phyloP scores from a whole-genome alignment of 2,113 vertebrate species.

The Apaloderma vittatum region DNA sequence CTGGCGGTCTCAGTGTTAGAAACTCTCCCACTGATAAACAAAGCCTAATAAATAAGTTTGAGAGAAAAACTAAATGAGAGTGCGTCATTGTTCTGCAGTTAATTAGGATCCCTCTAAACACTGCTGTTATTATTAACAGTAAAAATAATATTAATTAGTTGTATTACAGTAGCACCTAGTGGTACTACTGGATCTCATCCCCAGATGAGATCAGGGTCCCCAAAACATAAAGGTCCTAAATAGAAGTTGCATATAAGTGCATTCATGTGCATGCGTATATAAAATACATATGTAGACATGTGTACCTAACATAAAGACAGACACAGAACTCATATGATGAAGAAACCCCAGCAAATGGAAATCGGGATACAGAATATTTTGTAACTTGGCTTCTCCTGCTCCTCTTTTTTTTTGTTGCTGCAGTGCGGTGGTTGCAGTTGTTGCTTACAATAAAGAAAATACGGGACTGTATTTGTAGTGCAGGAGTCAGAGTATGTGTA shows the following conservation, averaged over 20 bases:
- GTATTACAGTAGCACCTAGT: constrained; percentile 77
- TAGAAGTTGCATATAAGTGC: neutral
- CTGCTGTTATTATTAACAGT: constrained; percentile 18
- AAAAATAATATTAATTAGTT: constrained; percentile 72
- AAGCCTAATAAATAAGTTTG: constrained; percentile 67
- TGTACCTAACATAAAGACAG: neutral
- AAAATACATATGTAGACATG: accelerated
- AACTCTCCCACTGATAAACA: constrained; percentile 55
- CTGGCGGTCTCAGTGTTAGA: constrained; percentile 49
- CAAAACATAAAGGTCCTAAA: neutral
- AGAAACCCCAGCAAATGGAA: neutral
- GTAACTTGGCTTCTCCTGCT: neutral
- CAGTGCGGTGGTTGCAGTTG: neutral
- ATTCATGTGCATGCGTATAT: neutral
- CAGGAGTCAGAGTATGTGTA: neutral
- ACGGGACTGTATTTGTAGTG: neutral
- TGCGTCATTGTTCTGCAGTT: constrained; percentile 28
- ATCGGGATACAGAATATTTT: neutral
- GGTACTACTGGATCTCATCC: constrained; percentile 53
- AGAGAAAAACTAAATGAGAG: constrained; percentile 63
- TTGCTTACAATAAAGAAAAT: neutral
- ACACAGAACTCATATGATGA: neutral
- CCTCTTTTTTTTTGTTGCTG: neutral
- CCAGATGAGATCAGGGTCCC: constrained; percentile 6
- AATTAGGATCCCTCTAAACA: constrained; percentile 46